phyloP scores from a whole-genome alignment of 2,113 vertebrate species.

The Myotis yumanensis region DNA sequence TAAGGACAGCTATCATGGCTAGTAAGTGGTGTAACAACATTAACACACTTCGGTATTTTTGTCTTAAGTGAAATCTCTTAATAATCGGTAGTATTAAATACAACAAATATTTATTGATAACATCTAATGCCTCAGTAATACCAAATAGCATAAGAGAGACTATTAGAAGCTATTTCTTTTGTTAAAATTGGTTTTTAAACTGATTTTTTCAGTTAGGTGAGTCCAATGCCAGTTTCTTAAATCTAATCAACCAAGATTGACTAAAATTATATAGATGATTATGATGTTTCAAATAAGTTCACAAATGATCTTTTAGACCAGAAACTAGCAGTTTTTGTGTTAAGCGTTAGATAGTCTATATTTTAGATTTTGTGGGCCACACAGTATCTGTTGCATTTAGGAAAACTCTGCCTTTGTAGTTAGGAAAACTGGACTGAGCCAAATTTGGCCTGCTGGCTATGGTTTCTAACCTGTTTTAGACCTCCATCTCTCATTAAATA shows the following conservation, averaged over 20 bases:
- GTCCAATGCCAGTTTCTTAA: not conserved
- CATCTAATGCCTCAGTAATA: conserved; percentile 8
- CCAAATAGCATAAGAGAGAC: not conserved
- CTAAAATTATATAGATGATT: not conserved
- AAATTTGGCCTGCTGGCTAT: not conserved
- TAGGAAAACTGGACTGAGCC: not conserved
- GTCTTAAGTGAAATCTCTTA: not conserved
- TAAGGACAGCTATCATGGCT: not conserved
- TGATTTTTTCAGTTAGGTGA: not conserved
- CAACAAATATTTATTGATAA: not conserved
- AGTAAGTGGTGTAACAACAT: not conserved
- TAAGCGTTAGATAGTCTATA: not conserved
- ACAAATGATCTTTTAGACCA: not conserved
- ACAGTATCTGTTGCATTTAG: not conserved
- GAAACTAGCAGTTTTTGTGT: not conserved
- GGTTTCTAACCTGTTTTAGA: not conserved
- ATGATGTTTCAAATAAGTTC: not conserved
- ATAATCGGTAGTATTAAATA: not conserved
- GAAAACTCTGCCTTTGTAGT: not conserved
- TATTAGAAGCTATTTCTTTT: not conserved
- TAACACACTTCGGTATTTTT: not conserved
- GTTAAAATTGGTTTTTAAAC: not conserved
- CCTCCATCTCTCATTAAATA: not conserved
- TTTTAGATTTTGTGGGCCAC: not conserved
- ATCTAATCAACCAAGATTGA: not conserved